phyloP scores from a whole-genome alignment of 1,140 invertebrate genomes.

The Carposina sasakii region DNA sequence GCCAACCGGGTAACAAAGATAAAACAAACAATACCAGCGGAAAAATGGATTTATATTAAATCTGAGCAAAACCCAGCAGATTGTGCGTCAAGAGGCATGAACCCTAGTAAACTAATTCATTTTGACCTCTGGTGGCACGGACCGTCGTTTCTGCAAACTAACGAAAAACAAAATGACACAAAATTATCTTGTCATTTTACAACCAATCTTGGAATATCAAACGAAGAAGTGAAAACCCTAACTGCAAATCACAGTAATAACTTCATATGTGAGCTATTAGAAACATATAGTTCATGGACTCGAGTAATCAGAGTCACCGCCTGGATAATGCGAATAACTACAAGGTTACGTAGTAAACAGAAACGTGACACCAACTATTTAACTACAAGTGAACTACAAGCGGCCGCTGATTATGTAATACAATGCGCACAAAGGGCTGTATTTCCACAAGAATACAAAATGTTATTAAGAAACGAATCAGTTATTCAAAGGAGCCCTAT shows the following conservation, averaged over 20 bases:
- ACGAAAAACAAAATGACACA: slow-evolving; percentile 1
- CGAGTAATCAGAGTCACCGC: slow-evolving; percentile 13
- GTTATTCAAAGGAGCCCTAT: slow-evolving; percentile 12
- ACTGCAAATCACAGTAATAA: neutral
- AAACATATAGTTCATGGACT: slow-evolving; percentile 17
- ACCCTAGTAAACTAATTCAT: slow-evolving; percentile 14
- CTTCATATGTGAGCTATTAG: slow-evolving; percentile 8
- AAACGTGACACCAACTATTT: slow-evolving; percentile 12
- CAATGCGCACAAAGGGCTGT: neutral
- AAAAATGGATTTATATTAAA: slow-evolving; percentile 30
- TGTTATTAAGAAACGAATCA: slow-evolving; percentile 9
- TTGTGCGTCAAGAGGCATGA: slow-evolving; percentile 21
- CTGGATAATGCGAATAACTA: slow-evolving; percentile 14
- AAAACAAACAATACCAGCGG: slow-evolving; percentile 16
- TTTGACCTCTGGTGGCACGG: slow-evolving; percentile 25
- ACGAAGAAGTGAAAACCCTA: neutral
- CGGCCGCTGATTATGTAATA: slow-evolving; percentile 8
- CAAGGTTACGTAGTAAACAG: slow-evolving; percentile 7
- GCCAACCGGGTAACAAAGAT: slow-evolving; percentile 43
- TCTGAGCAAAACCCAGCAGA: slow-evolving; percentile 35
- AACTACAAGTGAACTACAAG: slow-evolving; percentile 8
- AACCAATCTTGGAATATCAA: neutral
- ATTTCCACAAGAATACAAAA: slow-evolving; percentile 12
- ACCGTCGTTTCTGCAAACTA: slow-evolving; percentile 11
- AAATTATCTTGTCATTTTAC: neutral